Evolutionary conservation across 2,113 vertebrate species (phyloP), one percentile per base, ranked within the genome.

Genomic region (Hoplias malabaricus): DNA sequence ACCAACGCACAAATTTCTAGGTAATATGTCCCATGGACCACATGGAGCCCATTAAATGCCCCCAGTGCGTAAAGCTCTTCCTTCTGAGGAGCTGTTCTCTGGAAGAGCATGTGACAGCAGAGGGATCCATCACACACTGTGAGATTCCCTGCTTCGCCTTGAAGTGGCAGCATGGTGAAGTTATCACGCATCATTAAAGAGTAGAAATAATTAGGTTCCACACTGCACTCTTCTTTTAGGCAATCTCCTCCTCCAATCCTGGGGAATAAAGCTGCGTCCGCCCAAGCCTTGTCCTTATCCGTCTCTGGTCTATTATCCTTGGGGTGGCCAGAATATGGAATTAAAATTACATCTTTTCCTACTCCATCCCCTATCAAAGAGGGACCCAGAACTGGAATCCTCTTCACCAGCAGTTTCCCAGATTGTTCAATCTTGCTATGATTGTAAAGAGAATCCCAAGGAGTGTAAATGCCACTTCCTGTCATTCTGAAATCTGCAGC

Each of bases 391-490:
- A 91, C 90, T 0, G 94, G 90, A 34, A 99, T 88, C 69, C 86
- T 86, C 74, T 91, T 92, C 50, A 96, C 88, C 61, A 98, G 80
- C 61, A 99, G 92, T 78, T 80, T 92, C 0, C 91, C 86, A 13
- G 84, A 88, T 42, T 93, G 90, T 83, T 90, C 93, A 53, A 87
- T 77, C 63, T 80, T 81, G 65, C 94, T 85, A 11, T 97, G 94
- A 84, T 96, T 91, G 83, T 91, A 94, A 27, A 92, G 89, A 0
- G 94, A 94, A 53, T 92, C 88, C 62, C 77, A 90, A 9, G 96
- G 96, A n/a, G 90, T 93, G 48, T 94, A 96, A 78, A 98, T 95
- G 2, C 98, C 98, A 1, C 97, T 99, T 11, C 97, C 97, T 0
- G 90, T 96, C 94, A 98, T 99, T 21, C 93, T 93, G 56, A 94